These are phyloP conservation scores for Sphaerolaimus hirsutus DNA, from an alignment of 2,888 invertebrate species.

Conservation along the genomic window DNA sequence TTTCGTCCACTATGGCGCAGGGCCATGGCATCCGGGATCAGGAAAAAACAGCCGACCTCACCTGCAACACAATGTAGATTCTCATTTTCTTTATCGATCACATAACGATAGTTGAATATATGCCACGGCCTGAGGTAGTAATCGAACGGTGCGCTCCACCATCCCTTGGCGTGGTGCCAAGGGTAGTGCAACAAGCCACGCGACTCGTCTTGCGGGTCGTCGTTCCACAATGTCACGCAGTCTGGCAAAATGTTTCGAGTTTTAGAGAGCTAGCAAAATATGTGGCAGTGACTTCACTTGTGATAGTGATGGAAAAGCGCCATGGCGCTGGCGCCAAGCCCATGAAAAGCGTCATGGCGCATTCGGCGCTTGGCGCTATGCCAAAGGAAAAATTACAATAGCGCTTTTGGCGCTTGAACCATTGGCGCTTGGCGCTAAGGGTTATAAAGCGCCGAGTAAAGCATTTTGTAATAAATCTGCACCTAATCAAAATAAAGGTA, in stretches of 20 bases:
- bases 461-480: neutral
- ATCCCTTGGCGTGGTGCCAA: constrained; percentile 14
- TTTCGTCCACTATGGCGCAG: no score
- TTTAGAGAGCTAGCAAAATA: neutral
- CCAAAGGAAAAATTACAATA: no score
- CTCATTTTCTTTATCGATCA: neutral
- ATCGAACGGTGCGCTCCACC: constrained; percentile 23
- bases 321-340: no score
- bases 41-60: no score
- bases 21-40: no score
- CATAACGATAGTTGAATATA: constrained; percentile 10
- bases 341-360: no score
- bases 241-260: constrained; percentile 7
- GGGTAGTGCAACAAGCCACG: constrained; percentile 16
- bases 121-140: constrained; percentile 25
- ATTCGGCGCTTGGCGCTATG: no score
- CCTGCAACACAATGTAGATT: neutral
- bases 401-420: no score
- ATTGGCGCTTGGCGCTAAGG: no score
- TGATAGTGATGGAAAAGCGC: no score
- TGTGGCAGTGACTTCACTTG: no score
- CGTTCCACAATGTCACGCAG: constrained; percentile 15
- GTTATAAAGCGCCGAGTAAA: no score
- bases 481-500: neutral
- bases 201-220: constrained; percentile 11